Conservation (phyloP, 2,797 vertebrate genomes). For the Galagoides demidoff region DNA sequence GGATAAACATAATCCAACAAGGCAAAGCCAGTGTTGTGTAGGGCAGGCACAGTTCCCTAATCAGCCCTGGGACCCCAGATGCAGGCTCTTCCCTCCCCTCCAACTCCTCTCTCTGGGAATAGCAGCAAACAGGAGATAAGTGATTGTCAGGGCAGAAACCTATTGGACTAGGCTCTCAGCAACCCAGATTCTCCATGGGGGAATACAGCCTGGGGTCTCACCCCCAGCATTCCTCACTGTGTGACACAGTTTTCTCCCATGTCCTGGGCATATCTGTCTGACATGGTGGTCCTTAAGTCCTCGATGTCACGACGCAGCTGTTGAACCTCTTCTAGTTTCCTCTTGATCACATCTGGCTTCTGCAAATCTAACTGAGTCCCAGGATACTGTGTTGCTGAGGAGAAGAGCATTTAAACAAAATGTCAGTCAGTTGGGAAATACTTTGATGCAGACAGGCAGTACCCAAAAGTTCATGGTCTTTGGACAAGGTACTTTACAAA, state of each 20-base stretch:
- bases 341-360: conserved; percentile 92
- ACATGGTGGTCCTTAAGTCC: conserved; percentile 94
- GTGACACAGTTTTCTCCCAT: conserved; percentile 99
- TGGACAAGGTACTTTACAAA: not conserved
- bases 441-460: not conserved
- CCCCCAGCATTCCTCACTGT: conserved; percentile 87
- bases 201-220: not conserved
- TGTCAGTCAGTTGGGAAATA: not conserved
- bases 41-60: not conserved
- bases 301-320: conserved; percentile 95
- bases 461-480: not conserved
- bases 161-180: not conserved
- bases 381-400: conserved; percentile 87
- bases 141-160: conserved; percentile 48
- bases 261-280: conserved; percentile 98
- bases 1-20: conserved; percentile 43
- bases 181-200: conserved; percentile 11
- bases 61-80: not conserved
- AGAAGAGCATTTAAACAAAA: conserved; percentile 71
- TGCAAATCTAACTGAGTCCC: conserved; percentile 90
- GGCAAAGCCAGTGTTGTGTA: conserved; percentile 33
- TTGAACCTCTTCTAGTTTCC: conserved; percentile 93
- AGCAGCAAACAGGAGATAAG: conserved; percentile 59
- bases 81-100: not conserved
- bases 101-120: conserved; percentile 18